Percentiles rank a stretch among this genome's conserved stretches.
These are phyloP conservation scores for Leptinotarsa haldemani DNA, from an alignment of 2,888 invertebrate genomes.

Conservation along the genomic window DNA sequence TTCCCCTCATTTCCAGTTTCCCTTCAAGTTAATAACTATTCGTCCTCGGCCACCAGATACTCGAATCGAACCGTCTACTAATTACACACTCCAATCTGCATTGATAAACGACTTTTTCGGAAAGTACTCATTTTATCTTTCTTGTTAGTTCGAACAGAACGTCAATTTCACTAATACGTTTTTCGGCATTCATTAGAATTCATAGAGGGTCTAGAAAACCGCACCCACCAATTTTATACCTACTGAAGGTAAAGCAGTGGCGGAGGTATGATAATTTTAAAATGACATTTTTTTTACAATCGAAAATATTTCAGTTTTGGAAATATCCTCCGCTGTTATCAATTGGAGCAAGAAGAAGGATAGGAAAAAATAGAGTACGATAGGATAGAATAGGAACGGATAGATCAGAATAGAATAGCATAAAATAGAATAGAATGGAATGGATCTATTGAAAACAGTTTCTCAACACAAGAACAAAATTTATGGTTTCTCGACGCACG, in stretches of 20 bases:
- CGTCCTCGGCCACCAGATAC: constrained; percentile 9
- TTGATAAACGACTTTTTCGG: constrained; percentile 28
- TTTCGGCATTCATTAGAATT: constrained; percentile 38
- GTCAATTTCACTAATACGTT: constrained; percentile 41
- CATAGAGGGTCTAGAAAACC: constrained; percentile 37
- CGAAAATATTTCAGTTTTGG: too few species aligned
- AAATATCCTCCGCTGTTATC: too few species aligned
- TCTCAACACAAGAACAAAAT: too few species aligned
- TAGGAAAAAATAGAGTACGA: too few species aligned
- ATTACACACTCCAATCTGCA: constrained; percentile 30
- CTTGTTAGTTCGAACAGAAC: constrained; percentile 30
- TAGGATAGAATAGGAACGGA: too few species aligned
- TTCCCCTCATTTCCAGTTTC: background rate
- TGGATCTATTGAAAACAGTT: too few species aligned
- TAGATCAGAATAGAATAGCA: too few species aligned
- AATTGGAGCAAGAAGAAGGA: too few species aligned
- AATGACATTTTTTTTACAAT: too few species aligned
- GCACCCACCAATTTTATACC: constrained; percentile 38
- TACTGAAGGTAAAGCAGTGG: constrained; percentile 31
- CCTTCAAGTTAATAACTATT: background rate
- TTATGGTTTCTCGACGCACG: too few species aligned
- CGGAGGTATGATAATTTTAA: background rate
- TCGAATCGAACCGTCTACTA: constrained; percentile 20
- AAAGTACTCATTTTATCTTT: constrained; percentile 33
- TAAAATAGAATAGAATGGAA: too few species aligned